phyloP scores from a whole-genome alignment of 2,797 vertebrate species.

The Phrynocephalus forsythii region DNA sequence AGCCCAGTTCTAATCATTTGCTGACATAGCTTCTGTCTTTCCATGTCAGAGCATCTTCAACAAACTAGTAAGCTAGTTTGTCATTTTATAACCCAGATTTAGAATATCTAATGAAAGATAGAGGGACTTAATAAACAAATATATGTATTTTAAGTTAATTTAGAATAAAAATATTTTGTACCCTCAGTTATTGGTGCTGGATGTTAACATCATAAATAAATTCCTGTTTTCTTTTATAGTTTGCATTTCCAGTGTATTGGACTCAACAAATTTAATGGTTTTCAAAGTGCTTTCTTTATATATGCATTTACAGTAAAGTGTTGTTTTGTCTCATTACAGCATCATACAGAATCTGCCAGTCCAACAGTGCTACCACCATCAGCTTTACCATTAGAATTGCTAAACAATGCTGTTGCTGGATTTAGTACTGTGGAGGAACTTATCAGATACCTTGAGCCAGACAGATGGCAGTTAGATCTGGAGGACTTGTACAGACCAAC shows the following conservation, averaged over 20 bases:
- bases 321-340: conserved; percentile 78
- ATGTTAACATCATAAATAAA: neutral
- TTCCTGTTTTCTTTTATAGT: neutral
- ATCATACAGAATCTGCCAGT: conserved; percentile 80
- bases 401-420: conserved; percentile 86
- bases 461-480: conserved; percentile 94
- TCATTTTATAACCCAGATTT: conserved; percentile 25
- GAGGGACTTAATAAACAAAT: conserved; percentile 9
- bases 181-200: neutral
- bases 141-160: too few relatives aligned
- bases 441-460: conserved; percentile 95
- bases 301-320: conserved; percentile 48
- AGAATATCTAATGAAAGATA: conserved; percentile 11
- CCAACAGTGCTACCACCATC: conserved; percentile 80
- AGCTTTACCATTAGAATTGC: conserved; percentile 84
- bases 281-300: conserved; percentile 49
- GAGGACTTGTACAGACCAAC: conserved; percentile 94
- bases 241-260: neutral
- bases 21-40: too few relatives aligned
- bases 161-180: too few relatives aligned
- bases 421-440: conserved; percentile 95
- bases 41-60: conserved; percentile 1
- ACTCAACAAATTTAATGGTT: neutral
- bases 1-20: too few relatives aligned
- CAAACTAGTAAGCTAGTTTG: conserved; percentile 28